phyloP scores from a whole-genome alignment of 2,797 vertebrate genomes.

The Acanthurus lineatus region DNA sequence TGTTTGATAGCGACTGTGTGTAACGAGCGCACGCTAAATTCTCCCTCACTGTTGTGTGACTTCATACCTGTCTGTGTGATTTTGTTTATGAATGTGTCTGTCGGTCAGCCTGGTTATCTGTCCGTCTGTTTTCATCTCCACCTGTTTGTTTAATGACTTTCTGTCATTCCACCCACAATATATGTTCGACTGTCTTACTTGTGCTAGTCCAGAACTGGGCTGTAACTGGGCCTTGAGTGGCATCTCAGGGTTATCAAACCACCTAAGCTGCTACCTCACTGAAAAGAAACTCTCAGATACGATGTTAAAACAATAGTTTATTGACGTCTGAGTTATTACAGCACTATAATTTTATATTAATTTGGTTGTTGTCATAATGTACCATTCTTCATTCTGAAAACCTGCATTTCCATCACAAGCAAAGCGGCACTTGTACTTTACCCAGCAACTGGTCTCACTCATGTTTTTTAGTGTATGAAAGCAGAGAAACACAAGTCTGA shows the following conservation, averaged over 20 bases:
- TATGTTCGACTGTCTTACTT: slow-evolving; percentile 45
- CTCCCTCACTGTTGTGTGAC: slow-evolving; percentile 40
- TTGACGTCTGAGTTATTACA: slow-evolving; percentile 6
- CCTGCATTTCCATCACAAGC: slow-evolving; percentile 22
- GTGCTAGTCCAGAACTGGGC: slow-evolving; percentile 23
- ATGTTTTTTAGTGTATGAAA: slow-evolving; percentile 1
- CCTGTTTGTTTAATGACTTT: slow-evolving; percentile 53
- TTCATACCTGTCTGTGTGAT: slow-evolving; percentile 47
- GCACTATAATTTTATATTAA: slow-evolving; percentile 16
- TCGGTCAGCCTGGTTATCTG: slow-evolving; percentile 42
- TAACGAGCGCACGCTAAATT: slow-evolving; percentile 54
- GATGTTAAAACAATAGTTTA: slow-evolving; percentile 8
- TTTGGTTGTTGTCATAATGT: slow-evolving; percentile 9
- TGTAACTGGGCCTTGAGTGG: slow-evolving; percentile 21
- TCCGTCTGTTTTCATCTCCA: slow-evolving; percentile 54
- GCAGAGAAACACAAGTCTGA: background rate
- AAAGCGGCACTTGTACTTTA: slow-evolving; percentile 19
- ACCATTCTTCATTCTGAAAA: slow-evolving; percentile 17
- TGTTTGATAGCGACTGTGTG: slow-evolving; percentile 61
- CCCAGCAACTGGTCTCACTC: background rate
- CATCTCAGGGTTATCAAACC: slow-evolving; percentile 27
- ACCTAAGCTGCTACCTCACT: slow-evolving; percentile 40
- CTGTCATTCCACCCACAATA: slow-evolving; percentile 37
- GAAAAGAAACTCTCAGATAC: slow-evolving; percentile 14
- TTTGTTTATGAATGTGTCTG: slow-evolving; percentile 58